Base-by-base conservation (phyloP, 2,888 invertebrate species). In the Argyresthia albistria region DNA sequence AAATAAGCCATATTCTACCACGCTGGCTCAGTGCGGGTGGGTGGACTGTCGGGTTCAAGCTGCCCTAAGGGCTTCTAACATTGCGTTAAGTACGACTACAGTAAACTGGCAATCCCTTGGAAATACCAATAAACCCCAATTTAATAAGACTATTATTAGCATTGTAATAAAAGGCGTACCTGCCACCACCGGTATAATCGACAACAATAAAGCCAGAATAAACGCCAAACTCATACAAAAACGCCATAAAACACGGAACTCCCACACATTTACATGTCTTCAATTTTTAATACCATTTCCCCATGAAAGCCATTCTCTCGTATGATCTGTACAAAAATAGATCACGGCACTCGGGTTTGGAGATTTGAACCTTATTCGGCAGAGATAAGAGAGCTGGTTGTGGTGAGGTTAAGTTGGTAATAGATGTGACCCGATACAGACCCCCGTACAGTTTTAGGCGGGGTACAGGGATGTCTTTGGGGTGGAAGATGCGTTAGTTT, bases 221-320 rank as follows among this genome's bases (percentile, higher is more conserved):
- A 25, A 25, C 25, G 25, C 25, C 25, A 25, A 25, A 25, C 25
- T 25, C 25, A 25, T 25, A 46, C 6, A 35, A 46, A 35, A 46
- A 46, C 43, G 1, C 35, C 46, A 6, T 10, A 25, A 11, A 47
- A 47, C 25, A 25, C 11, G 12, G n/a, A 35, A 47, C 47, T 35
- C 47, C 16, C 39, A 42, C 49, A 39, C 42, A 49, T 49, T 49
- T 49, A n/a, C 49, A 49, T 49, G 16, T 49, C 39, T 37, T 49
- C 49, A 50, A 50, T 50, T 50, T 25, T 50, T 50, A 43, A 50
- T 12, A 43, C 15, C 35, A 42, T 16, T 50, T 43, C 42, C 50
- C 50, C 50, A 9, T 43, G 43, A 43, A 50, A 12, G 35, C 12
- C 47, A 35, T 47, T 47, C 47, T 47, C 35, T 47, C 35, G n/a